These are phyloP conservation scores for Triops longicaudatus DNA, from an alignment of 1,140 invertebrate genomes.

Conservation along the genomic window DNA sequence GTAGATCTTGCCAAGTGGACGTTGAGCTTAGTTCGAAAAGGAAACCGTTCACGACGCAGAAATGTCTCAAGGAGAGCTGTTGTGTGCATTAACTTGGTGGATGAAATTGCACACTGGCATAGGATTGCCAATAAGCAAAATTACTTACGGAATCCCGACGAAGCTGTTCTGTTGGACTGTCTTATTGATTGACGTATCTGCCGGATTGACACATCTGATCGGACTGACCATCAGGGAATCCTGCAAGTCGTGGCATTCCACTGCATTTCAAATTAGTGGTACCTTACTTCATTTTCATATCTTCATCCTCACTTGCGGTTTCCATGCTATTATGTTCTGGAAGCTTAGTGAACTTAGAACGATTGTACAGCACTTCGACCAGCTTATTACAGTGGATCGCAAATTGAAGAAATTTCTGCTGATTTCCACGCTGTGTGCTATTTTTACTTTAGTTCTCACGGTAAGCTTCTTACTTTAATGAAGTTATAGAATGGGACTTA, in stretches of 20 bases:
- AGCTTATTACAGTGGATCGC: no score
- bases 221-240: not conserved
- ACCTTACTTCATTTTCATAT: not conserved
- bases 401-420: no score
- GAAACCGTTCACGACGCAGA: no score
- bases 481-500: not conserved
- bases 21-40: no score
- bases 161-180: not conserved
- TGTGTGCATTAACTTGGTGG: not conserved
- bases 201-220: not conserved
- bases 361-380: no score
- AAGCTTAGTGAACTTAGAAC: no score
- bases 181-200: not conserved
- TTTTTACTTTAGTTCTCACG: not conserved
- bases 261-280: not conserved
- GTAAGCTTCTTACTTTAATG: not conserved
- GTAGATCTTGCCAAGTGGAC: no score
- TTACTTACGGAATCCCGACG: not conserved
- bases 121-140: not conserved
- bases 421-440: not conserved
- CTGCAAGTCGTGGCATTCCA: not conserved
- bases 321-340: no score
- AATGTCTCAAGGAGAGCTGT: not conserved
- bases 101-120: not conserved
- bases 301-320: not conserved